Evolutionary conservation across 2,797 vertebrate species (phyloP).

Genomic region (Sebastes reedi): DNA sequence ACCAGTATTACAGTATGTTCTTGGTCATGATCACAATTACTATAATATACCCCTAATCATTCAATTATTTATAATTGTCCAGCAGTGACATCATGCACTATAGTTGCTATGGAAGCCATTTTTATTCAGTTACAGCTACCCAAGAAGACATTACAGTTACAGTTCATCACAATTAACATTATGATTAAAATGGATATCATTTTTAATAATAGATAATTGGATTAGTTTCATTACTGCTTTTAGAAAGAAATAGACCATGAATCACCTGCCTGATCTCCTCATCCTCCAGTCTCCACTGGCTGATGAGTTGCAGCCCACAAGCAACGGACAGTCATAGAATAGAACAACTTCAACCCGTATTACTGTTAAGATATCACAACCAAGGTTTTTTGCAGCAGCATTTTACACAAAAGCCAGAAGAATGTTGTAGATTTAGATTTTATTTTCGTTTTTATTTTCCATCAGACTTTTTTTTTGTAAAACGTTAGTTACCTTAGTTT

Average conservation of each 20-base stretch:
- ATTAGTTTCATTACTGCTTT: neutral
- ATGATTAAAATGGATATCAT: neutral
- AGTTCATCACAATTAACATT: neutral
- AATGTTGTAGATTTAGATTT: too few relatives aligned
- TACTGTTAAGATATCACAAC: neutral
- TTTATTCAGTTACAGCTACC: neutral
- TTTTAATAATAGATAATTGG: neutral
- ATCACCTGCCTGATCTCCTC: neutral
- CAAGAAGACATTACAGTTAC: neutral
- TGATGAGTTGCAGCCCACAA: neutral
- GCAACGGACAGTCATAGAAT: neutral
- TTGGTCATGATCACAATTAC: neutral
- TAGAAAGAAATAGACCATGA: conserved; percentile 3
- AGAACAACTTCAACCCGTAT: neutral
- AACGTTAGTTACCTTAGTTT: too few relatives aligned
- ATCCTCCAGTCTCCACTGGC: neutral
- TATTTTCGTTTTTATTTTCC: too few relatives aligned
- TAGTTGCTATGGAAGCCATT: neutral
- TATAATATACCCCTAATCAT: neutral
- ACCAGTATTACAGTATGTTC: too few relatives aligned
- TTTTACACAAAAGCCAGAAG: neutral
- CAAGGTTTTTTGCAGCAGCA: neutral
- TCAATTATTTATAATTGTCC: neutral
- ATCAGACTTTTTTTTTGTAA: too few relatives aligned
- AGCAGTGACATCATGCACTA: neutral